Evolutionary conservation across 2,797 vertebrate genomes (phyloP), one percentile per base, ranked within the genome.

Genomic region (Labroides dimidiatus): DNA sequence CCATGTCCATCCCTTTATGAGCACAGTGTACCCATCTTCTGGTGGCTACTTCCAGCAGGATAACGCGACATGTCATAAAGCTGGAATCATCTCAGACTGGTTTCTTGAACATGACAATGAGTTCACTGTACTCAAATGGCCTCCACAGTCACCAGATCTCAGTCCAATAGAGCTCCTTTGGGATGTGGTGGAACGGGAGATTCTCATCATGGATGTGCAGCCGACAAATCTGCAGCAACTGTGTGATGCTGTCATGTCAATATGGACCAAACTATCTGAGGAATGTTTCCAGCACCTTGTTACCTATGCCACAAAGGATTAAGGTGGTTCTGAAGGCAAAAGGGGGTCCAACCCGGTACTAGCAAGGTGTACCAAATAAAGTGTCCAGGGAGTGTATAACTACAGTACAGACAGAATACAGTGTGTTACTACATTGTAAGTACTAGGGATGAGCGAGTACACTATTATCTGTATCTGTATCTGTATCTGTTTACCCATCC

Each of bases 161-260:
- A 54, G 36, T 37, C n/a, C 51, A 53, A 20, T 3, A 36, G 16
- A 37, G 51, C 51, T 12, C 51, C 30, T 53, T 19, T 53, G 27
- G 50, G 50, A 11, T 52, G 17, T 52, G 17, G 50, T 52, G 27
- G 50, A 52, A 52, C 3, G 19, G 54, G 72, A 90, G 66, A 83
- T 77, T 84, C 4, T 0, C 73, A 83, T 86, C 50, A 82, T 83
- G 47, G 78, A 89, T 84, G 77, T 87, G 74, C 73, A 89, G 77
- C 87, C 52, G 49, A 89, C 70, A 87, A 90, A 88, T 86, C 82
- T 87, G 68, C 75, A 72, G 56, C 69, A 87, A 65, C 51, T 72
- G 61, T 0, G 3, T 70, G 61, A 82, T 72, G 60, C 60, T 42
- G 50, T 82, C 67, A 72, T 67, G 77, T 77, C 56, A 66, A 61